These are phyloP conservation scores for Lophochroa leadbeateri DNA, from an alignment of 2,113 vertebrate species.

Conservation along the genomic window DNA sequence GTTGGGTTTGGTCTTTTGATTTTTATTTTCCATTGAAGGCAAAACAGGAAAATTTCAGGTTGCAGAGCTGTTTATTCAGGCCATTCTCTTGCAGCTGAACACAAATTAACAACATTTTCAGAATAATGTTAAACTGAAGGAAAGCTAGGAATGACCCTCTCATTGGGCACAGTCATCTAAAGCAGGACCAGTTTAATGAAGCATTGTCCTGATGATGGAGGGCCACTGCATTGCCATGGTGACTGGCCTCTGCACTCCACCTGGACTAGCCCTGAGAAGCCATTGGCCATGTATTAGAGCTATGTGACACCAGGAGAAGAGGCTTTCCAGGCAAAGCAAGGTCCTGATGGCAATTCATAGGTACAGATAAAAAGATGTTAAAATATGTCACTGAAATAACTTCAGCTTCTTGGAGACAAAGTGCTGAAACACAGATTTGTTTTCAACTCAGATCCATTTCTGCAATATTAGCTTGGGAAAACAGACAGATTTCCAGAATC, in stretches of 20 bases:
- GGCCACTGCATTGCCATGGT: not conserved
- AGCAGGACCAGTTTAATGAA: not conserved
- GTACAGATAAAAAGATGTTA: not conserved
- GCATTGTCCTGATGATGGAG: not conserved
- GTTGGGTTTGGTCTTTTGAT: fast-evolving
- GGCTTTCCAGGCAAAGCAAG: not conserved
- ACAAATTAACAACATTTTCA: not conserved
- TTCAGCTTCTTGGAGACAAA: not conserved
- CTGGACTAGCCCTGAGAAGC: not conserved
- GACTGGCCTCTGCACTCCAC: not conserved
- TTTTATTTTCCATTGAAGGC: not conserved
- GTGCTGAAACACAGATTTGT: not conserved
- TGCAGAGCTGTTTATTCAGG: not conserved
- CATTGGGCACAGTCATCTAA: fast-evolving
- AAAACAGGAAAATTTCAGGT: not conserved
- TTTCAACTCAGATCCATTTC: not conserved
- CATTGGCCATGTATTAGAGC: not conserved
- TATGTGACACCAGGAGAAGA: not conserved
- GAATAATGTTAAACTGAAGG: not conserved
- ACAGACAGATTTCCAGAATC: not conserved
- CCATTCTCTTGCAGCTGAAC: not conserved
- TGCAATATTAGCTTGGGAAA: not conserved
- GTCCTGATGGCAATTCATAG: not conserved
- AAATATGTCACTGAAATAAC: fast-evolving
- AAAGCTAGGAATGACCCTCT: not conserved